Percentiles rank a stretch among this genome's conserved stretches.
Evolutionary conservation across 2,888 invertebrate genomes (phyloP).

Genomic region (Dicycla oo): DNA sequence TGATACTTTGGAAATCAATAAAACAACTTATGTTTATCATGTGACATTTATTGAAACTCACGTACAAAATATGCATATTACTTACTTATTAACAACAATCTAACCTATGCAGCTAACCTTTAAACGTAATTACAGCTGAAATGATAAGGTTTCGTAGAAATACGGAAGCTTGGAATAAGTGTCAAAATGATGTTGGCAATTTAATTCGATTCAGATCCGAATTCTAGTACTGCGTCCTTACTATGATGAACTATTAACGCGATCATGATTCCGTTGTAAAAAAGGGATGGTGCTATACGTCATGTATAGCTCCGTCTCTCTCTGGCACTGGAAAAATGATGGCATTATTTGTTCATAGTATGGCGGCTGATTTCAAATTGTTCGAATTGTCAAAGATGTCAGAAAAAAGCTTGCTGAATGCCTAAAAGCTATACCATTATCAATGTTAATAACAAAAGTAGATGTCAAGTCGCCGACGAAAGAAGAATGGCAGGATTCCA

Average conservation of each 20-base stretch:
- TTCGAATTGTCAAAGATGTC: not conserved
- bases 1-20: not conserved
- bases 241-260: too few relatives aligned
- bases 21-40: not conserved
- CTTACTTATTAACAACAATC: not conserved
- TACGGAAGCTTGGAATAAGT: not conserved
- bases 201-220: not conserved
- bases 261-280: too few relatives aligned
- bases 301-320: too few relatives aligned
- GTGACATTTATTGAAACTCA: slow-evolving; percentile 45
- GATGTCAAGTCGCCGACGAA: too few relatives aligned
- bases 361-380: not conserved
- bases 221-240: too few relatives aligned
- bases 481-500: too few relatives aligned
- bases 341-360: too few relatives aligned
- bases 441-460: too few relatives aligned
- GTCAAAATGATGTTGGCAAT: too few relatives aligned
- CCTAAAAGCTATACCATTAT: too few relatives aligned
- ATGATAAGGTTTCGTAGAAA: not conserved
- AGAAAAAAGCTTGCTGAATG: not conserved
- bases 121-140: not conserved
- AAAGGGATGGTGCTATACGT: too few relatives aligned
- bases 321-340: too few relatives aligned
- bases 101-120: not conserved
- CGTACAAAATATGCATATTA: slow-evolving; percentile 43